Evolutionary conservation across 2,888 invertebrate species (phyloP), one percentile per base, ranked within the genome.

Genomic region (Colostygia pectinataria): DNA sequence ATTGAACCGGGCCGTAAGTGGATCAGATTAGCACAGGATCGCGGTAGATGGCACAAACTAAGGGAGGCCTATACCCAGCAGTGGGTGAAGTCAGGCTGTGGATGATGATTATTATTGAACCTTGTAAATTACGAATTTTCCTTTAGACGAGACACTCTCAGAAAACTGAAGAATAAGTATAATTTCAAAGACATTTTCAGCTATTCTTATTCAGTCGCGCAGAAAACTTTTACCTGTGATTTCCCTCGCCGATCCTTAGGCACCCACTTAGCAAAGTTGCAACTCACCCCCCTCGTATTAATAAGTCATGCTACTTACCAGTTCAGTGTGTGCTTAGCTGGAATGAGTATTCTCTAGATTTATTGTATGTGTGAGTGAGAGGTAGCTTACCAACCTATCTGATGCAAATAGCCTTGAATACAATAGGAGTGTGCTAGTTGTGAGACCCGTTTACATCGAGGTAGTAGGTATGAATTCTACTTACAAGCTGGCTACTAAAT

Each of bases 141-240:
- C n/a, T n/a, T n/a, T n/a, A n/a, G n/a, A n/a, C n/a, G n/a, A n/a
- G n/a, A n/a, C n/a, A n/a, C n/a, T n/a, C n/a, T n/a, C n/a, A n/a
- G n/a, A n/a, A n/a, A n/a, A n/a, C n/a, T n/a, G n/a, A n/a, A n/a
- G n/a, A n/a, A n/a, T n/a, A n/a, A n/a, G n/a, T n/a, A n/a, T n/a
- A n/a, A n/a, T n/a, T n/a, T n/a, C n/a, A n/a, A n/a, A n/a, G n/a
- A n/a, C n/a, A n/a, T n/a, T n/a, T n/a, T n/a, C n/a, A n/a, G n/a
- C n/a, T n/a, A n/a, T n/a, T n/a, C n/a, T n/a, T n/a, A n/a, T 32
- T 25, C 24, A 13, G 8, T 20, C 27, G 2, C 14, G 24, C 9
- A 55, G 56, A 61, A 65, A 63, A 68, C 74, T 74, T 76, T 77
- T 72, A 72, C 70, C 65, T 75, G 71, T 75, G 77, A 83, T 82